Evolutionary conservation across 2,113 vertebrate species (phyloP).

Genomic region (Neomonachus schauinslandi): DNA sequence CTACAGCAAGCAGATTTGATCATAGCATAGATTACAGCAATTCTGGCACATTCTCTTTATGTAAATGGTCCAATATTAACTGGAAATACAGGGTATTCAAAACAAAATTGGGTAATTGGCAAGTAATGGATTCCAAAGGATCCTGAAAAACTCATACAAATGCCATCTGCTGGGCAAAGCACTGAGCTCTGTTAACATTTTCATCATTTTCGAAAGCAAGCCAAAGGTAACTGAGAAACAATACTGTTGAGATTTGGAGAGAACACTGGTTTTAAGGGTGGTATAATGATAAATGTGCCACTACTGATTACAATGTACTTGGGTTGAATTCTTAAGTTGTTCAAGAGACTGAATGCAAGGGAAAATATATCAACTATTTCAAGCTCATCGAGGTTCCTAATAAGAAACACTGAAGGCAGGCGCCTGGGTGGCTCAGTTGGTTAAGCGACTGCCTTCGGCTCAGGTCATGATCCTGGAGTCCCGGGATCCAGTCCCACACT

Average conservation of each 20-base stretch:
- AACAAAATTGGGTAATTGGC: conserved; percentile 63
- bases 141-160: conserved; percentile 45
- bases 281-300: not conserved
- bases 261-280: not conserved
- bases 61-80: conserved; percentile 43
- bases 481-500: too few species aligned
- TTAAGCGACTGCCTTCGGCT: too few species aligned
- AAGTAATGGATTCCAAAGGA: conserved; percentile 51
- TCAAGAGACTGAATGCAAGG: not conserved
- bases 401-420: not conserved
- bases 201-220: conserved; percentile 35
- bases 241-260: not conserved
- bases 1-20: conserved; percentile 36
- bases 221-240: conserved; percentile 22
- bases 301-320: not conserved
- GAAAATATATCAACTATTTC: not conserved
- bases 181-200: conserved; percentile 50
- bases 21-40: conserved; percentile 54
- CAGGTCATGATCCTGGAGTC: too few species aligned
- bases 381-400: not conserved
- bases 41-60: conserved; percentile 53
- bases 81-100: conserved; percentile 56
- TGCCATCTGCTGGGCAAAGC: conserved; percentile 57
- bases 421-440: too few species aligned
- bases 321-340: not conserved